phyloP scores from a whole-genome alignment of 30 jellyfish, hydroid and myxozoan genomes.

The Chrysaora quinquecirrha region DNA sequence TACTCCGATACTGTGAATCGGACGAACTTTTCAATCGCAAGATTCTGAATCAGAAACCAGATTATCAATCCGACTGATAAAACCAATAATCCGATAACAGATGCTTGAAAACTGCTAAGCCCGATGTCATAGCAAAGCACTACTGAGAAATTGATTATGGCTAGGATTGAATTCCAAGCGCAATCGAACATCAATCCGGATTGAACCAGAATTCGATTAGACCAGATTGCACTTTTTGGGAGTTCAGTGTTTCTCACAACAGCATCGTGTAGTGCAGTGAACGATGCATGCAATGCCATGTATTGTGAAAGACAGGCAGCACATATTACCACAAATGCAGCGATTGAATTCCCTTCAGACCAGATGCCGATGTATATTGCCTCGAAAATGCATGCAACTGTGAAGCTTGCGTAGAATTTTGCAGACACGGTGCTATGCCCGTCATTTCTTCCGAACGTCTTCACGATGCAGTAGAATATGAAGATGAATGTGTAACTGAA shows the following conservation, averaged over 20 bases:
- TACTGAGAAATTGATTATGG: conserved; percentile 17
- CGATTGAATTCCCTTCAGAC: conserved; percentile 21
- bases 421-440: background rate
- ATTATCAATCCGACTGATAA: conserved; percentile 32
- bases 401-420: conserved; percentile 21
- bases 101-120: conserved; percentile 47
- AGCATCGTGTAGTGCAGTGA: conserved; percentile 41
- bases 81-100: conserved; percentile 30
- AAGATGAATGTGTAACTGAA: conserved; percentile 20
- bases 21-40: conserved; percentile 44
- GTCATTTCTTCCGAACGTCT: conserved; percentile 11
- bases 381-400: conserved; percentile 35
- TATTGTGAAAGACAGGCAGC: conserved; percentile 23
- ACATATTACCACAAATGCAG: conserved; percentile 31
- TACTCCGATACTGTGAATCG: conserved; percentile 50
- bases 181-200: conserved; percentile 56
- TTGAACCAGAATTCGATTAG: conserved; percentile 44
- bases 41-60: conserved; percentile 57
- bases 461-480: conserved; percentile 22
- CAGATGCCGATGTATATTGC: conserved; percentile 23
- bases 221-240: conserved; percentile 30
- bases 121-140: conserved; percentile 47
- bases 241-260: conserved; percentile 4
- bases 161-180: conserved; percentile 49
- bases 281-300: conserved; percentile 33